Evolutionary conservation across 2,797 vertebrate genomes (phyloP), one percentile per base, ranked within the genome.

Genomic region (Halcyon chelicuti): DNA sequence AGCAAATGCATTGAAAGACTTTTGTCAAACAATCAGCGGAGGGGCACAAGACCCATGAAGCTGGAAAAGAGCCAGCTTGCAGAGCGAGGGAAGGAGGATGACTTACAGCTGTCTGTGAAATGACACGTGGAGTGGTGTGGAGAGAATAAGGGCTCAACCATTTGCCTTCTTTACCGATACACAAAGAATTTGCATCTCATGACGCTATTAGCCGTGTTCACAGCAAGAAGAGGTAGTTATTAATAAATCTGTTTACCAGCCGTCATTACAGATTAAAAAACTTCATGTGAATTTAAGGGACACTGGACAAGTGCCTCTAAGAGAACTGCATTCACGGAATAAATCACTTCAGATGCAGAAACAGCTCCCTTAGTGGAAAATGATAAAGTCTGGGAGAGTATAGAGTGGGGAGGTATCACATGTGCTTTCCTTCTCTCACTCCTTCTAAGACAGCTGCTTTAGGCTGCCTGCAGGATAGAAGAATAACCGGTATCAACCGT

Each of bases 121-220:
- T 37, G n/a, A 26, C 28, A 20, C 46, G 10, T 46, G 46, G 46
- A 46, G 26, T 33, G 5, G 15, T 29, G 4, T n/a, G 42, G 61
- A 42, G 47, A 31, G 39, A 13, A 1, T 9, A 7, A 21, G 51
- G 26, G 14, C 26, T 77, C 12, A 22, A 2, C 26, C 39, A 4
- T 40, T 66, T 67, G 37, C 31, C 39, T 44, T 57, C 28, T 55
- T 1, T 40, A 39, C 47, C 2, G 4, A 4, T 37, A 35, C 10
- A 4, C 1, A 3, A 42, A 19, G 13, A 55, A 21, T 44, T 57
- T 71, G 21, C 35, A 22, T 39, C 40, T 12, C 0, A 0, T 51
- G 57, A 78, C 46, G 40, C 1, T 2, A 28, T 12, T 35, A 60
- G 39, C 65, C 9, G 10, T 5, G 10, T 40, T 82, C 57, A 42